These are phyloP conservation scores for Tiliacea citrago DNA, from an alignment of 2,888 invertebrate species.

Conservation along the genomic window DNA sequence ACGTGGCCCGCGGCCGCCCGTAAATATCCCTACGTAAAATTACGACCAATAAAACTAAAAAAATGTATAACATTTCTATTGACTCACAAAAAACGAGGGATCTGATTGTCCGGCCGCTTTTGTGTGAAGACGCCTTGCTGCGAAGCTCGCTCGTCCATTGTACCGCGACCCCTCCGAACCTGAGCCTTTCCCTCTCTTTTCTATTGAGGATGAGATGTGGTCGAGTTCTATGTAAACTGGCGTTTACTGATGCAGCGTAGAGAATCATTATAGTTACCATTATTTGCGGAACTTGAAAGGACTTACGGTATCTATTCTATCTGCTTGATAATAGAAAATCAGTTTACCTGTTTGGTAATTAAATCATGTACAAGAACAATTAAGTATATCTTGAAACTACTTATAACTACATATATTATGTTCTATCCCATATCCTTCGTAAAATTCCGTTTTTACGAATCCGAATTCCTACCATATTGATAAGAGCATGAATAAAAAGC, in stretches of 20 bases:
- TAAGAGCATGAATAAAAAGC: background rate
- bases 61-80: conserved; percentile 90
- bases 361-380: background rate
- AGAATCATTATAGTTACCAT: conserved; percentile 73
- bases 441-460: background rate
- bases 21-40: conserved; percentile 90
- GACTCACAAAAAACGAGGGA: conserved; percentile 87
- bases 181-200: conserved; percentile 56
- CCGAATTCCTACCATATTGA: background rate
- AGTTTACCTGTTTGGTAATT: conserved; percentile 44
- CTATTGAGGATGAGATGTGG: conserved; percentile 65
- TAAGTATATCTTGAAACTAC: background rate
- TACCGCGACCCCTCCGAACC: conserved; percentile 61
- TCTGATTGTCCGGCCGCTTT: conserved; percentile 88
- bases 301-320: conserved; percentile 67
- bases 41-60: conserved; percentile 90
- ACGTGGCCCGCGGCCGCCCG: conserved; percentile 88
- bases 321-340: conserved; percentile 49
- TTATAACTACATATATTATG: background rate
- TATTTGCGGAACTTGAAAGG: conserved; percentile 76
- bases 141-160: conserved; percentile 73
- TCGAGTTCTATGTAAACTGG: conserved; percentile 70
- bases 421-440: background rate
- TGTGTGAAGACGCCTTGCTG: conserved; percentile 88
- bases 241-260: conserved; percentile 58